phyloP scores from a whole-genome alignment of 2,888 invertebrate species.

The Neuroscelio doddi region DNA sequence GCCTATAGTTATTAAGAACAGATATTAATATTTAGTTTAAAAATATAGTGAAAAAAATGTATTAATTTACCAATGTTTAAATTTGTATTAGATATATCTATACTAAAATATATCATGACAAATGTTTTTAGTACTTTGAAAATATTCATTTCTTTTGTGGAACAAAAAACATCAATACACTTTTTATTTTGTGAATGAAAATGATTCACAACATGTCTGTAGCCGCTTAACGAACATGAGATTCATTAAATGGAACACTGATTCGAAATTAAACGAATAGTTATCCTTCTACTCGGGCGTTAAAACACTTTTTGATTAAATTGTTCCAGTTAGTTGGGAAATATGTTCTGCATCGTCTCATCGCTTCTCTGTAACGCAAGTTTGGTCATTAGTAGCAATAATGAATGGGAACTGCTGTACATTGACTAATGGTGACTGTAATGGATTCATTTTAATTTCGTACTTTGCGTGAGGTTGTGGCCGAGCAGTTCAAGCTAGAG shows the following conservation, averaged over 20 bases:
- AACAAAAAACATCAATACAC: too few species aligned
- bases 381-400: conserved; percentile 46
- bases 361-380: conserved; percentile 23
- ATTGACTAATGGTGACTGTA: conserved; percentile 50
- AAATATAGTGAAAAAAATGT: too few species aligned
- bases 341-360: conserved; percentile 28
- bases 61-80: too few species aligned
- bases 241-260: conserved; percentile 28
- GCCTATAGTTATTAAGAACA: too few species aligned
- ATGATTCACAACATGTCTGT: too few species aligned
- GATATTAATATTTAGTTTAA: too few species aligned
- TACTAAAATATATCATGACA: too few species aligned
- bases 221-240: conserved; percentile 16
- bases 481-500: conserved; percentile 19
- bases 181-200: too few species aligned
- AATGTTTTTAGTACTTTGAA: too few species aligned
- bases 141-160: too few species aligned
- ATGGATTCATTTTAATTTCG: conserved; percentile 46
- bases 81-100: too few species aligned
- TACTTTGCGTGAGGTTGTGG: conserved; percentile 37
- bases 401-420: conserved; percentile 30
- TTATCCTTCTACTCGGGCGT: conserved; percentile 23
- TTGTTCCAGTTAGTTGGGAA: conserved; percentile 37
- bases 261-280: conserved; percentile 25
- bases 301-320: conserved; percentile 43